A percentile compares a stretch with the other conserved stretches of the same genome.
Conservation (phyloP, 1,140 invertebrate species). For the Galleria mellonella region DNA sequence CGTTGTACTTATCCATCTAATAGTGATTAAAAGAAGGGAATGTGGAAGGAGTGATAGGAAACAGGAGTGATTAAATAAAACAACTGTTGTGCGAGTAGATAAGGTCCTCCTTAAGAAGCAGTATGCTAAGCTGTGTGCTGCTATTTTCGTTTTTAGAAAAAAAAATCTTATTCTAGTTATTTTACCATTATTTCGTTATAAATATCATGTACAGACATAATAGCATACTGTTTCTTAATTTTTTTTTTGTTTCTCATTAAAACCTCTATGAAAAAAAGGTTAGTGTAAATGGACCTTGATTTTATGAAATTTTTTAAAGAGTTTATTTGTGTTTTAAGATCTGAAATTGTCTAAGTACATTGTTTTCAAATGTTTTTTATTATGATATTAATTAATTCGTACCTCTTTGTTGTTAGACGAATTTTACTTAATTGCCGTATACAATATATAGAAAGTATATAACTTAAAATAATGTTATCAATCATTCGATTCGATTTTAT, state of each 20-base stretch:
- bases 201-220: no score
- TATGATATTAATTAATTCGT: not conserved
- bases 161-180: no score
- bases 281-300: constrained; percentile 18
- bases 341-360: constrained; percentile 7
- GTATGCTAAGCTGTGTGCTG: no score
- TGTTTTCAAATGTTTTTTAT: constrained; percentile 13
- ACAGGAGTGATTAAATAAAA: constrained; percentile 19
- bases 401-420: constrained; percentile 6
- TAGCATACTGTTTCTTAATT: not conserved
- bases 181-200: no score
- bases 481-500: constrained; percentile 13
- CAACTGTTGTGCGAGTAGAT: constrained; percentile 31
- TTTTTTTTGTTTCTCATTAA: not conserved
- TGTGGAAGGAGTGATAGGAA: constrained; percentile 28
- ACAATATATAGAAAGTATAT: constrained; percentile 12
- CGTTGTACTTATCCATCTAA: constrained; percentile 64
- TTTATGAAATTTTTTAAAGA: constrained; percentile 26
- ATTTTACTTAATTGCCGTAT: constrained; percentile 3
- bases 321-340: constrained; percentile 38
- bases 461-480: constrained; percentile 11
- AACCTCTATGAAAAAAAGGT: not conserved
- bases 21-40: constrained; percentile 53
- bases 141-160: no score
- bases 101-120: constrained; percentile 23